phyloP scores from a whole-genome alignment of 2,888 invertebrate species.

The Harpagoxenus sublaevis region DNA sequence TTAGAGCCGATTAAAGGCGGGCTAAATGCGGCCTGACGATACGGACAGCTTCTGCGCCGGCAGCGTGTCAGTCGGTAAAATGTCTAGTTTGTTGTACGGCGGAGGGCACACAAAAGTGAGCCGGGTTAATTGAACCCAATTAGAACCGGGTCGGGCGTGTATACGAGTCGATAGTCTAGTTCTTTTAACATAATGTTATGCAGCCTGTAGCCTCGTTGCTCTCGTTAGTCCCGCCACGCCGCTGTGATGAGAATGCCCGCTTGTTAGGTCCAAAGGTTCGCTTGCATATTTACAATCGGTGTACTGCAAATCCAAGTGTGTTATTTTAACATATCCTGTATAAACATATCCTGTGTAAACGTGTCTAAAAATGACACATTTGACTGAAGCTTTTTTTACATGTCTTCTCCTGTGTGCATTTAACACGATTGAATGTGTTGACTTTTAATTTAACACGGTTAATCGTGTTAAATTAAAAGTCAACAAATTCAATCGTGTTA shows the following conservation, averaged over 20 bases:
- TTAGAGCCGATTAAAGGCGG: conserved; percentile 67
- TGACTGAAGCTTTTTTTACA: too few species aligned
- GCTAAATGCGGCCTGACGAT: conserved; percentile 63
- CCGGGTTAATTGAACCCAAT: conserved; percentile 74
- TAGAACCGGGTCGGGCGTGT: conserved; percentile 63
- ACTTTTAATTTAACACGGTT: too few species aligned
- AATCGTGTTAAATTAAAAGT: too few species aligned
- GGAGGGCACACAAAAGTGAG: conserved; percentile 45
- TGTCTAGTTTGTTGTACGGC: conserved; percentile 50
- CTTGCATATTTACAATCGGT: background rate
- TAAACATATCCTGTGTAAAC: too few species aligned
- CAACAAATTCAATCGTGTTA: too few species aligned
- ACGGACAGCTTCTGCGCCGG: conserved; percentile 51
- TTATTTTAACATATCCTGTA: too few species aligned
- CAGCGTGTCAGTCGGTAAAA: conserved; percentile 42
- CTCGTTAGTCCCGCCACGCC: conserved; percentile 14
- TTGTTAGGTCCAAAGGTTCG: conserved; percentile 2
- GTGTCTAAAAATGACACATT: too few species aligned
- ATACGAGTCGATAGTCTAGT: conserved; percentile 52
- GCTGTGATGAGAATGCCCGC: background rate
- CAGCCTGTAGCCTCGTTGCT: conserved; percentile 19
- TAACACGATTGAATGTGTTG: too few species aligned
- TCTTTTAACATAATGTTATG: conserved; percentile 43
- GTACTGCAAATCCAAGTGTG: too few species aligned
- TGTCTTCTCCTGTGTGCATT: too few species aligned